Evolutionary conservation across 2,113 vertebrate genomes (phyloP), one percentile per base, ranked within the genome.

Genomic region (Vombatus ursinus): DNA sequence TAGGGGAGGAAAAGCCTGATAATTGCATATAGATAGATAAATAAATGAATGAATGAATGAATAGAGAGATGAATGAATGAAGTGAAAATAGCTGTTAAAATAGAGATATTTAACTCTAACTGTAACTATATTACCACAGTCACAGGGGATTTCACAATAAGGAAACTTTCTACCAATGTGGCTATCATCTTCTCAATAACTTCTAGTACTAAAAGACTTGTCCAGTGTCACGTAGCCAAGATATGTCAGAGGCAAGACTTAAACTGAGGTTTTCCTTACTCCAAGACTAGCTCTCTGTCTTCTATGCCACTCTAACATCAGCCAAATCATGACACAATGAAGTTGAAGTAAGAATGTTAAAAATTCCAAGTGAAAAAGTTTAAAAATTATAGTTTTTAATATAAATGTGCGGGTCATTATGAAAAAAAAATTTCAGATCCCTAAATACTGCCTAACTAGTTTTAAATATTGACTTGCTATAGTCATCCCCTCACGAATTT

Each of bases 391-490:
- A 84, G 25, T 53, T 94, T 92, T 57, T 89, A 49, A 53, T 44
- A 84, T 50, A 61, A 91, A 91, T 48, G 90, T n/a, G 22, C 91
- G 89, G 22, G 47, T 52, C 23, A 48, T 89, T 61, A 2, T 94
- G 68, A 95, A n/a, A 94, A 25, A 90, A 37, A 37, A 37, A 49
- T 28, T 28, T 90, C 49, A 50, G 12, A 4, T 90, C 2, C 49
- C 90, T 90, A 90, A 92, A 54, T 95, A 50, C 47, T 97, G 48
- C 8, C n/a, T 91, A 95, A 11, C 77, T 26, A 52, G 47, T 57
- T 90, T 98, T 54, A 97, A 96, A 95, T 95, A 97, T 0, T 95
- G 89, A 91, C 95, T 96, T 95, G 3, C 95, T 94, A 47, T 52
- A 95, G 2, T 96, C 4, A 50, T 95, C 52, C 91, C 95, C 48